Evolutionary conservation across 2,888 invertebrate species (phyloP).

Genomic region (Ophioninae sp.): DNA sequence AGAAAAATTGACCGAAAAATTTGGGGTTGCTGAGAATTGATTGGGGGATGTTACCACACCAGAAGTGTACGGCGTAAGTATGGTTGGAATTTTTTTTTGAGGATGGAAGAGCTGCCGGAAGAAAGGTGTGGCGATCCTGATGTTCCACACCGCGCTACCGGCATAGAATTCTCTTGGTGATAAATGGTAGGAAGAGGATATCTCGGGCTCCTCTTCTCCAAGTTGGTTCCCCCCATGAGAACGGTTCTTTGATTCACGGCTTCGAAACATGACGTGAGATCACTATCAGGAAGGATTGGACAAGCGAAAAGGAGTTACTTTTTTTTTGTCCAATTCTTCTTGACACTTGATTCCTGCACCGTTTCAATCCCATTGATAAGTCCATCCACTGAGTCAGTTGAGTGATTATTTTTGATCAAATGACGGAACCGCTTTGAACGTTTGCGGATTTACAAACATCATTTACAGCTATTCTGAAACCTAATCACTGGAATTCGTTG

Average conservation of each 20-base stretch:
- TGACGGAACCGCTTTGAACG: no score
- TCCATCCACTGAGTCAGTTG: background rate
- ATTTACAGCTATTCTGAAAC: background rate
- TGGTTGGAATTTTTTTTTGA: slow-evolving; percentile 22
- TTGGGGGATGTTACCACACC: slow-evolving; percentile 31
- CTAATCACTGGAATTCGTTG: background rate
- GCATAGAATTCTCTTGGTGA: slow-evolving; percentile 66
- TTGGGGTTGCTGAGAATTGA: slow-evolving; percentile 42
- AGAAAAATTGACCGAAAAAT: slow-evolving; percentile 41
- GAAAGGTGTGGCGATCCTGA: slow-evolving; percentile 70
- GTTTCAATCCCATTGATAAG: background rate
- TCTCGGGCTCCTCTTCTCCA: slow-evolving; percentile 44
- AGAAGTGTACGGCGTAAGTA: slow-evolving; percentile 17
- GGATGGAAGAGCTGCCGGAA: slow-evolving; percentile 69
- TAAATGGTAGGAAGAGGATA: slow-evolving; percentile 67
- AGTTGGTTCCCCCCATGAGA: slow-evolving; percentile 55
- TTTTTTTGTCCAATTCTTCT: background rate
- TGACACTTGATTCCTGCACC: background rate
- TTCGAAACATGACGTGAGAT: slow-evolving; percentile 54
- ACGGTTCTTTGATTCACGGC: slow-evolving; percentile 64
- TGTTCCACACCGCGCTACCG: slow-evolving; percentile 36
- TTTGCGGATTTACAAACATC: background rate
- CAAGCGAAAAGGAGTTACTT: background rate
- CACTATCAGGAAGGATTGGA: slow-evolving; percentile 49
- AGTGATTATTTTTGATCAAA: no score